phyloP scores from a whole-genome alignment of 2,113 vertebrate genomes.

The Sinosuthora webbiana region DNA sequence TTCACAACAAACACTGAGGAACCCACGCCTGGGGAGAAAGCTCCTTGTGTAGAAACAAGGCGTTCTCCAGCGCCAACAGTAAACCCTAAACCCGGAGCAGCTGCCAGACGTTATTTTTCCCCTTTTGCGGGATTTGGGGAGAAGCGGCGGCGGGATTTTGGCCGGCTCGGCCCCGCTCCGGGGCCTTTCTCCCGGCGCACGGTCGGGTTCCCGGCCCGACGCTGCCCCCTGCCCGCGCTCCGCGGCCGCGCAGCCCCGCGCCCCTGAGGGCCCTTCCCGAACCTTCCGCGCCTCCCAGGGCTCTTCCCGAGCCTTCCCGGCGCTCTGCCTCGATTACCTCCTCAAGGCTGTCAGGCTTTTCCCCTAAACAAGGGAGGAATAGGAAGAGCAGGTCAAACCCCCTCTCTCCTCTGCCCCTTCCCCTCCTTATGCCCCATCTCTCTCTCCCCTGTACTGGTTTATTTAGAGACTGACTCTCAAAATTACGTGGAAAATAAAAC shows the following conservation, averaged over 20 bases:
- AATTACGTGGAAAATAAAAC: accelerated
- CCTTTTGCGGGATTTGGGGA: accelerated
- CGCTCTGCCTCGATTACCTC: accelerated
- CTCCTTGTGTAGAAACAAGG: not conserved
- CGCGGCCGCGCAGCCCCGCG: not conserved
- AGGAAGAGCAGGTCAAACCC: not conserved
- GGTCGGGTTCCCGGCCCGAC: not conserved
- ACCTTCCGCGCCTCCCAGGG: no score
- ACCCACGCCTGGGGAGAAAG: accelerated
- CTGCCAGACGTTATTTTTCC: not conserved
- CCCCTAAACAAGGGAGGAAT: accelerated
- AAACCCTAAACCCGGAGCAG: accelerated
- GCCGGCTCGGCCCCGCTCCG: no score
- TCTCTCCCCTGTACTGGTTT: not conserved
- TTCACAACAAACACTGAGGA: no score
- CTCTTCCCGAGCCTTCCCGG: not conserved
- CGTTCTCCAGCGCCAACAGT: accelerated
- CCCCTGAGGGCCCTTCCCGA: no score
- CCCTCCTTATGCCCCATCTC: not conserved
- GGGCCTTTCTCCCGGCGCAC: not conserved
- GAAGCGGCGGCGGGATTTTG: accelerated
- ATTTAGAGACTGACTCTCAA: not conserved
- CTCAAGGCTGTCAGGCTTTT: accelerated
- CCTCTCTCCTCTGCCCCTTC: no score
- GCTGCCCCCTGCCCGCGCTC: not conserved